Evolutionary conservation across 2,888 invertebrate species (phyloP).

Genomic region (Dusona sp.): DNA sequence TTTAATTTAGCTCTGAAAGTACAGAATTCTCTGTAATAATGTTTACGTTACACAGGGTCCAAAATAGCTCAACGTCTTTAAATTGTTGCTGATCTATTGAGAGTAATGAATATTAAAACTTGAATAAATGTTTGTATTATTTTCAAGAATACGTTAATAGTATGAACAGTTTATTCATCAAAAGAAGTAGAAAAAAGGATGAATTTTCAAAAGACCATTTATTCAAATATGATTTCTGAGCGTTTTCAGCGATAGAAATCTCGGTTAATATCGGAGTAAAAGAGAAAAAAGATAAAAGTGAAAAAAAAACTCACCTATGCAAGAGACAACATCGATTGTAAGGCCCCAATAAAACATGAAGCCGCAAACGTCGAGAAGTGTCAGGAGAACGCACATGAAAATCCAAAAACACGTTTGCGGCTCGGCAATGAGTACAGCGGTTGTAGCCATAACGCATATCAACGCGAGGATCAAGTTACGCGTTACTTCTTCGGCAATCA

Average conservation of each 20-base stretch:
- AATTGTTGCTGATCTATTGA: too few species aligned
- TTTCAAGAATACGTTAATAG: too few species aligned
- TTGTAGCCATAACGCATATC: slow-evolving; percentile 92
- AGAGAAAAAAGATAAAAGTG: background rate
- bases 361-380: slow-evolving; percentile 90
- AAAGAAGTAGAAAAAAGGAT: background rate
- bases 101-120: too few species aligned
- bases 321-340: slow-evolving; percentile 93
- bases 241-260: background rate
- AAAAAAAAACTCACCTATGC: slow-evolving; percentile 87
- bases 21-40: too few species aligned
- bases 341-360: slow-evolving; percentile 93
- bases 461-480: slow-evolving; percentile 91
- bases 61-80: too few species aligned
- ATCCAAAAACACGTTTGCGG: slow-evolving; percentile 92
- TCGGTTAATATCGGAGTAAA: background rate
- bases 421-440: slow-evolving; percentile 91
- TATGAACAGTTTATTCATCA: background rate
- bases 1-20: too few species aligned
- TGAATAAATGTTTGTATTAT: too few species aligned
- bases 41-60: too few species aligned
- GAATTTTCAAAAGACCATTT: too few species aligned
- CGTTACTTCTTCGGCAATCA: slow-evolving; percentile 90
- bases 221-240: too few species aligned
- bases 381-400: slow-evolving; percentile 90